Evolutionary conservation across 2,797 vertebrate species (phyloP), one percentile per base, ranked within the genome.

Genomic region (Allobates femoralis): DNA sequence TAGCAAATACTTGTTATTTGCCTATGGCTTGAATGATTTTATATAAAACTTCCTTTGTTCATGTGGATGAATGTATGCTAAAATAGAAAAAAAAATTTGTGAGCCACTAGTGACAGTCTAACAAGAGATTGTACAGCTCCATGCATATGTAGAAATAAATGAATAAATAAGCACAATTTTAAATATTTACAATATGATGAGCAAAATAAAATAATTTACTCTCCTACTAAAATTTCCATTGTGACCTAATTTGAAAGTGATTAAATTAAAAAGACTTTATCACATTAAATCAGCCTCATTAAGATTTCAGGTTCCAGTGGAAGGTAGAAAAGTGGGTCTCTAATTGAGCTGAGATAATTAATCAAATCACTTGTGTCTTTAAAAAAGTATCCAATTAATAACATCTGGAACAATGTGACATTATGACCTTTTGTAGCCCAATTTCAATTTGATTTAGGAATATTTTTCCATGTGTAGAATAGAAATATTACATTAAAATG

Each of bases 291-390:
- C 46, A 53, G 11, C 41, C 50, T 87, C 75, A 87, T 87, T 84
- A 83, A 30, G 76, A 82, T 69, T 71, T 53, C 62, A 56, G 85
- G 85, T 34, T 81, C 56, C 84, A 58, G 26, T 73, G 64, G 84
- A 85, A 80, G 50, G 71, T 28, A n/a, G 18, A 37, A 69, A 82
- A 79, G 79, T 79, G 28, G 75, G 41, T 16, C 21, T 79, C n/a
- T 87, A 84, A 87, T 79, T 87, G 75, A 73, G 46, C 23, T 69
- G 30, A 46, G 41, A 41, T 84, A 87, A 87, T 87, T 87, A 79
- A 66, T 37, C 67, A 79, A 77, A 83, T 79, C 75, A 34, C 58
- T 21, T 79, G 55, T 60, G 86, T 53, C 37, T 41, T 78, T 23
- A 64, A 66, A 66, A 23, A 58, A 30, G 50, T n/a, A 76, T 37